Percentiles rank a stretch among this genome's conserved stretches.
Conservation (phyloP, 2,113 vertebrate genomes). For the Nansenia antarctica region DNA sequence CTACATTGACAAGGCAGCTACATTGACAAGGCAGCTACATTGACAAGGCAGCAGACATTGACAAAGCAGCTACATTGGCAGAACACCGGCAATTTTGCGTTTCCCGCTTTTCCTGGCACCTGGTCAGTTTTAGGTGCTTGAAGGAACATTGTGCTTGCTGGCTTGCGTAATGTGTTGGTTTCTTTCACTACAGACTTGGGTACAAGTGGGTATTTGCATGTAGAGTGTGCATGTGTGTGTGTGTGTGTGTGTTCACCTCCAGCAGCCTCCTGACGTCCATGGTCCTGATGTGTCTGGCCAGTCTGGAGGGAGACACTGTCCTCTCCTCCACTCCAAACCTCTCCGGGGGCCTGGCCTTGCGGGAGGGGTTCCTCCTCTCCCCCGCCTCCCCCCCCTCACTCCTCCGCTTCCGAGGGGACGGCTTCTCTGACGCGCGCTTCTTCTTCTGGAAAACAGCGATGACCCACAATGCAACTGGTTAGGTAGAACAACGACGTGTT, state of each 20-base stretch:
- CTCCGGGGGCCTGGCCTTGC: constrained; percentile 90
- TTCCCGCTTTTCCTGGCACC: too few species aligned
- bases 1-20: too few species aligned
- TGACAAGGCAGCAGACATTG: too few species aligned
- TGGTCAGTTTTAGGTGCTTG: too few species aligned
- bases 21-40: too few species aligned
- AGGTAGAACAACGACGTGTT: not conserved
- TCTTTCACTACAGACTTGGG: too few species aligned
- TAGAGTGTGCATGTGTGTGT: not conserved
- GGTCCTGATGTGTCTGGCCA: constrained; percentile 57
- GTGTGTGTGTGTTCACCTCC: constrained; percentile 64
- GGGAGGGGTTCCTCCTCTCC: constrained; percentile 86
- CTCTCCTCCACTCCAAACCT: constrained; percentile 90
- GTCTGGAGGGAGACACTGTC: constrained; percentile 33
- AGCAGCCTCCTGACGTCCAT: constrained; percentile 77
- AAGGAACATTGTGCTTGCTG: not conserved
- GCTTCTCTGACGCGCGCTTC: constrained; percentile 63
- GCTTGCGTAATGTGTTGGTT: not conserved
- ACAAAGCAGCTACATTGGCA: too few species aligned
- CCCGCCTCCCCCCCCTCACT: constrained; percentile 75
- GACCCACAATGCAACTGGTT: constrained; percentile 1
- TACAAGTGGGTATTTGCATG: not conserved
- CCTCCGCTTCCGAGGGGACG: constrained; percentile 68
- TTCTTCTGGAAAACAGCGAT: constrained; percentile 71
- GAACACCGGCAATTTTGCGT: too few species aligned